These are phyloP conservation scores for Lepidocyrtoides sp. DNA, from an alignment of 2,888 invertebrate species.

Conservation along the genomic window DNA sequence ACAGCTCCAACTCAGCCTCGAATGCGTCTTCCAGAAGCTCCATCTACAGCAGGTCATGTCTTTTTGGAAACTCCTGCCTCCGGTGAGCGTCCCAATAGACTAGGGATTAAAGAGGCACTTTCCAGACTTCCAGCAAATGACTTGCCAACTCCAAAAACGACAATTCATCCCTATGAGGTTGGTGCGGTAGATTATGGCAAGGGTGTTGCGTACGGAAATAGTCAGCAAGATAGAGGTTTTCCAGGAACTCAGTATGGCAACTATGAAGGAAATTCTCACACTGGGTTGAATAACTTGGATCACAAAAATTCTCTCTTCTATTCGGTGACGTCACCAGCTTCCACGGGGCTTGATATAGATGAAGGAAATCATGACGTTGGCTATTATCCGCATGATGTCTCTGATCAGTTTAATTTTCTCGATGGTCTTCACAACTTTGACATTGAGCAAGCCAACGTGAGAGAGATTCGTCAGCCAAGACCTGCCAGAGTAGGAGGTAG, in stretches of 20 bases:
- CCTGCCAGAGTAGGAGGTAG: constrained; percentile 8
- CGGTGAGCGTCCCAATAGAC: constrained; percentile 78
- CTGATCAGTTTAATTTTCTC: constrained; percentile 59
- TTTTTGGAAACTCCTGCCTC: constrained; percentile 80
- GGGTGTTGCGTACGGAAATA: constrained; percentile 80
- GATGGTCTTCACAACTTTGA: constrained; percentile 62
- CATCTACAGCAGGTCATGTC: constrained; percentile 76
- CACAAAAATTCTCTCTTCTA: constrained; percentile 39
- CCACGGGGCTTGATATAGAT: neutral
- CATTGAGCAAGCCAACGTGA: constrained; percentile 68
- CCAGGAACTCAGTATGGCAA: constrained; percentile 1
- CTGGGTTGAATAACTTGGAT: constrained; percentile 28
- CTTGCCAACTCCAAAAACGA: constrained; percentile 72
- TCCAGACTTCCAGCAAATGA: constrained; percentile 74
- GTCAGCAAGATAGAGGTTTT: constrained; percentile 23
- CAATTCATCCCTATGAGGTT: constrained; percentile 84
- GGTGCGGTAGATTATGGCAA: constrained; percentile 83
- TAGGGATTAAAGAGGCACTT: constrained; percentile 82
- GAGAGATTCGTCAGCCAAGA: constrained; percentile 64
- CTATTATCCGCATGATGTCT: constrained; percentile 30
- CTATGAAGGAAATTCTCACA: neutral
- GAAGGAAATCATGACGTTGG: constrained; percentile 7
- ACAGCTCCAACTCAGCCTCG: constrained; percentile 51
- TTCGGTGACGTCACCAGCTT: neutral
- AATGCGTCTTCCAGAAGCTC: constrained; percentile 62